Evolutionary conservation across 1,140 invertebrate species (phyloP).

Genomic region (Octopus sinensis): DNA sequence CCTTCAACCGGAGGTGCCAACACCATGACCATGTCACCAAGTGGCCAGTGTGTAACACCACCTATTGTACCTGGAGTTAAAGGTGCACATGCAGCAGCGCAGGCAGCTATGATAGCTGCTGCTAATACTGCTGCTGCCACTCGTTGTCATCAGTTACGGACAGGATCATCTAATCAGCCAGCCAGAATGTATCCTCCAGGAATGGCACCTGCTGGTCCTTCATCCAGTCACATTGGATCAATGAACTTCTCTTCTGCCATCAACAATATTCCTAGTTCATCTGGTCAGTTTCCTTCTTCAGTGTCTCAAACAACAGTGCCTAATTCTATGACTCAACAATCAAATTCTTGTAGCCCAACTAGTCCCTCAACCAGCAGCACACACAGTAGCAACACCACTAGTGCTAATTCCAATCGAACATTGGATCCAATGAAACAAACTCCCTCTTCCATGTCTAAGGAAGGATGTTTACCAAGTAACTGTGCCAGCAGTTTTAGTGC

Average conservation of each 20-base stretch:
- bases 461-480: not conserved
- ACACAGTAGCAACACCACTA: not conserved
- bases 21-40: slow-evolving; percentile 28
- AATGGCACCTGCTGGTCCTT: slow-evolving; percentile 19
- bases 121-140: slow-evolving; percentile 43
- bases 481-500: not conserved
- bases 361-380: not conserved
- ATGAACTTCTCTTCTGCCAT: slow-evolving; percentile 29
- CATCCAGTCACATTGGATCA: not conserved
- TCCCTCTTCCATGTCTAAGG: not conserved
- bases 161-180: slow-evolving; percentile 19
- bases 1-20: slow-evolving; percentile 38
- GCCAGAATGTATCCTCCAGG: slow-evolving; percentile 23
- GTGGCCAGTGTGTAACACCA: slow-evolving; percentile 10
- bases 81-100: slow-evolving; percentile 56
- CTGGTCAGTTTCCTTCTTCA: slow-evolving; percentile 38
- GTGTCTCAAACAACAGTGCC: slow-evolving; percentile 36
- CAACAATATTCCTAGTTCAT: slow-evolving; percentile 39
- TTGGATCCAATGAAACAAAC: slow-evolving; percentile 9
- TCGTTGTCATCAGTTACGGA: slow-evolving; percentile 16
- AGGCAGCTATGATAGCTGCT: slow-evolving; percentile 56
- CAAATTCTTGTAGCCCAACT: not conserved
- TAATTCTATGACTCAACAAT: slow-evolving; percentile 26
- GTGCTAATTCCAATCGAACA: slow-evolving; percentile 10
- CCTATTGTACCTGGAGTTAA: slow-evolving; percentile 36